These are phyloP conservation scores for Schrankia costaestrigalis DNA, from an alignment of 2,888 invertebrate genomes.

Conservation along the genomic window DNA sequence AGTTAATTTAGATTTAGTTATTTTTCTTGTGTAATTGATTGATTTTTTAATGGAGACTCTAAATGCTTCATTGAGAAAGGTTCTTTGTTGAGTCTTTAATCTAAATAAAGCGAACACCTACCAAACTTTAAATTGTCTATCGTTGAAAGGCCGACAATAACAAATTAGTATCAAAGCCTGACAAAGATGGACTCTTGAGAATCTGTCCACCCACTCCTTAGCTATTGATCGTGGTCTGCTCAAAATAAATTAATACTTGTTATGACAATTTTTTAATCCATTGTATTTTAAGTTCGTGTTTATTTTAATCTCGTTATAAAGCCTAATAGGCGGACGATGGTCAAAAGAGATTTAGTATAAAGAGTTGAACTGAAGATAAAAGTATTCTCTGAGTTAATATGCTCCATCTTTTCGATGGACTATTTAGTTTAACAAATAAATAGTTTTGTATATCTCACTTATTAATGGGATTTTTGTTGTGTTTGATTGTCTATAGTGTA, in stretches of 20 bases:
- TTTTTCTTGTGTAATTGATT: constrained; percentile 33
- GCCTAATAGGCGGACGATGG: constrained; percentile 73
- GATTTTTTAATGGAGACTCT: constrained; percentile 22
- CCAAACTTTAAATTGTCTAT: constrained; percentile 73
- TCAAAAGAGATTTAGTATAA: constrained; percentile 58
- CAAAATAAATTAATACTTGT: constrained; percentile 78
- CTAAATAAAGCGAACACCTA: constrained; percentile 61
- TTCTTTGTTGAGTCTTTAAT: constrained; percentile 46
- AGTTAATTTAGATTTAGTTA: constrained; percentile 44
- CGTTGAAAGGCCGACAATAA: constrained; percentile 76
- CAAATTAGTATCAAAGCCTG: constrained; percentile 79
- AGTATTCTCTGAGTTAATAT: constrained; percentile 22
- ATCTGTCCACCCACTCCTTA: constrained; percentile 78
- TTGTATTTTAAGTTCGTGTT: constrained; percentile 66
- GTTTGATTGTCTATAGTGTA: too few relatives aligned
- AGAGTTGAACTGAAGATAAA: constrained; percentile 35
- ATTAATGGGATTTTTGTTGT: too few relatives aligned
- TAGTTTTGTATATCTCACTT: too few relatives aligned
- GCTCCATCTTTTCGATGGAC: too few relatives aligned
- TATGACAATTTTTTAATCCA: constrained; percentile 75
- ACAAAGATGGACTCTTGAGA: constrained; percentile 79
- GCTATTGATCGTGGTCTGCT: constrained; percentile 73
- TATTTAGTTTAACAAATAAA: too few relatives aligned
- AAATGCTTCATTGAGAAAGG: constrained; percentile 16
- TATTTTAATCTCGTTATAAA: constrained; percentile 65